A percentile compares a stretch with the other conserved stretches of the same genome.
phyloP scores from a whole-genome alignment of 2,888 invertebrate species.

The Arenicola marina region DNA sequence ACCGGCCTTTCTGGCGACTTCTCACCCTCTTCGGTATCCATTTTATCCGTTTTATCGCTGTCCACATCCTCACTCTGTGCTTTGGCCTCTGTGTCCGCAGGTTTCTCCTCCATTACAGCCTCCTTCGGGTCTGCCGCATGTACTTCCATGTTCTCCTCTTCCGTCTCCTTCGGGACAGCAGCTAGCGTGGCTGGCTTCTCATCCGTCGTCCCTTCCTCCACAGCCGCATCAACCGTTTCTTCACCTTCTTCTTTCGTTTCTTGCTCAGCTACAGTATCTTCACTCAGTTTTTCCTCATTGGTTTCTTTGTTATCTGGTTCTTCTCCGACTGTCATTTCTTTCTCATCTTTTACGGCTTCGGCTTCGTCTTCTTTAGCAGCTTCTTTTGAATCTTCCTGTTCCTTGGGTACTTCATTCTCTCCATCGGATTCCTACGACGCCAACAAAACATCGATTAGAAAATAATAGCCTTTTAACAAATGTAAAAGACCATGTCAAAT shows the following conservation, averaged over 20 bases:
- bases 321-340: too few species aligned
- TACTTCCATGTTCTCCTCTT: background rate
- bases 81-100: background rate
- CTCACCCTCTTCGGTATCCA: background rate
- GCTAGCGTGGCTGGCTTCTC: background rate
- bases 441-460: too few species aligned
- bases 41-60: slow-evolving; percentile 1
- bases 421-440: too few species aligned
- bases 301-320: too few species aligned
- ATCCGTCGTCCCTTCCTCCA: too few species aligned
- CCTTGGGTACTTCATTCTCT: too few species aligned
- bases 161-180: background rate
- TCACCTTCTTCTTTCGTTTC: background rate
- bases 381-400: too few species aligned
- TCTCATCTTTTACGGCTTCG: too few species aligned
- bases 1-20: background rate
- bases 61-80: slow-evolving; percentile 3
- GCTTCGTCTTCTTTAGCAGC: too few species aligned
- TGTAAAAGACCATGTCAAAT: too few species aligned
- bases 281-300: background rate
- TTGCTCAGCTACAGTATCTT: background rate
- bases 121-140: background rate
- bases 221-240: too few species aligned
- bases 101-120: background rate
- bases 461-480: too few species aligned